Conservation (phyloP, 1,140 invertebrate species). For the Drosophila orena region DNA sequence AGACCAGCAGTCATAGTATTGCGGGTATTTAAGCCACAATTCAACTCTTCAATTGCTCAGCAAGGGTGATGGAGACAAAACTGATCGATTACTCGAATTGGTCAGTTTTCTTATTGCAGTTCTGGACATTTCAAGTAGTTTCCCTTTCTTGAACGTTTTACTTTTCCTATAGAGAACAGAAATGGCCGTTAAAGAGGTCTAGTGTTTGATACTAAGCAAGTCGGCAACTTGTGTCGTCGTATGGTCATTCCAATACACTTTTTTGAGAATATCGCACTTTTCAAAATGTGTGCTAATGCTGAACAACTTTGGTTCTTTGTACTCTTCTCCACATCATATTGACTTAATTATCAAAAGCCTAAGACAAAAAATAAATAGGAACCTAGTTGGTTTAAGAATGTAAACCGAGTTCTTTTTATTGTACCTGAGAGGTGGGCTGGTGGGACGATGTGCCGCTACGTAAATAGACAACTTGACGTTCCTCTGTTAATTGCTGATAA, state of each 20-base stretch:
- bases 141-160: constrained; percentile 1
- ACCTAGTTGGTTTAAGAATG: constrained; percentile 65
- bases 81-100: constrained; percentile 53
- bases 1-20: constrained; percentile 35
- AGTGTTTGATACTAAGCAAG: no score
- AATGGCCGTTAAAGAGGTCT: constrained; percentile 2
- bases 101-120: constrained; percentile 33
- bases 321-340: constrained; percentile 58
- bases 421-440: constrained; percentile 17
- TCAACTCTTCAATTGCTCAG: constrained; percentile 46
- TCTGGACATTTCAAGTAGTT: constrained; percentile 18
- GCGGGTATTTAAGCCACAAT: constrained; percentile 14
- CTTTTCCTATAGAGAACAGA: constrained; percentile 10
- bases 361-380: constrained; percentile 52
- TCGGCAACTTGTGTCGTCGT: no score
- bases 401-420: constrained; percentile 49
- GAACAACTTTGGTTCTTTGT: not conserved
- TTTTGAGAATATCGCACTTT: no score
- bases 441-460: constrained; percentile 58
- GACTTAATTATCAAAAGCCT: constrained; percentile 49
- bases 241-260: no score
- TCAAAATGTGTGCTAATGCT: no score
- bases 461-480: constrained; percentile 53
- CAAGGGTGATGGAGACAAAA: constrained; percentile 4
- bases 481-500: constrained; percentile 69